Conservation (phyloP, 1,140 invertebrate genomes). For the Cyclargus thomasi region DNA sequence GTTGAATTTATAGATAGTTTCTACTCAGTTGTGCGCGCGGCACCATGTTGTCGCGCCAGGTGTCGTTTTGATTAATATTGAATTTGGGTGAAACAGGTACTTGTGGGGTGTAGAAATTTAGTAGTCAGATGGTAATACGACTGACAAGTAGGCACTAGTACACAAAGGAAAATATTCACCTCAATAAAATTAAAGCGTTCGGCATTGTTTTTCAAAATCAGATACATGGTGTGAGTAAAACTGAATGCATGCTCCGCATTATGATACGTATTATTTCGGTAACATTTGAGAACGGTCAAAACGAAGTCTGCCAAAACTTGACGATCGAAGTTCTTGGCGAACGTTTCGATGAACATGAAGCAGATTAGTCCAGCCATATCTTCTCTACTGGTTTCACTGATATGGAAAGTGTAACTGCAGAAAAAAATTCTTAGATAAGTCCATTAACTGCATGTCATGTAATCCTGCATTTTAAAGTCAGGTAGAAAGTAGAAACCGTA, state of each 20-base stretch:
- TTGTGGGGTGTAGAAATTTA: too few species aligned
- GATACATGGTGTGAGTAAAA: constrained; percentile 76
- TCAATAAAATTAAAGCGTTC: constrained; percentile 71
- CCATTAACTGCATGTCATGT: neutral
- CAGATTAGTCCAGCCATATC: constrained; percentile 69
- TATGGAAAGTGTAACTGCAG: constrained; percentile 76
- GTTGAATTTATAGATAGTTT: neutral
- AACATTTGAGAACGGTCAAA: constrained; percentile 69
- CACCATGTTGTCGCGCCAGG: too few species aligned
- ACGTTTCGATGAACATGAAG: constrained; percentile 69
- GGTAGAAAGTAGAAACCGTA: too few species aligned
- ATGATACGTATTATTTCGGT: constrained; percentile 75
- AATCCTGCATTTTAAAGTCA: too few species aligned
- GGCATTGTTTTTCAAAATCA: constrained; percentile 69
- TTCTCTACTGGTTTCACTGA: constrained; percentile 59
- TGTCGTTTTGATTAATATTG: too few species aligned
- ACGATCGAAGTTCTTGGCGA: constrained; percentile 55
- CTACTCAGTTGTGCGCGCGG: too few species aligned
- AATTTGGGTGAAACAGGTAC: too few species aligned
- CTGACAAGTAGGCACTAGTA: too few species aligned
- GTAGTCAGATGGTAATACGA: too few species aligned
- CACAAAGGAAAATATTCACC: constrained; percentile 38
- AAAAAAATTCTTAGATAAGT: constrained; percentile 14
- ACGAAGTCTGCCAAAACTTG: constrained; percentile 57
- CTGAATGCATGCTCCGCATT: constrained; percentile 78